A percentile compares a stretch with the other conserved stretches of the same genome.
Evolutionary conservation across 1,140 invertebrate species (phyloP).

Genomic region (Meloidogyne exigua): DNA sequence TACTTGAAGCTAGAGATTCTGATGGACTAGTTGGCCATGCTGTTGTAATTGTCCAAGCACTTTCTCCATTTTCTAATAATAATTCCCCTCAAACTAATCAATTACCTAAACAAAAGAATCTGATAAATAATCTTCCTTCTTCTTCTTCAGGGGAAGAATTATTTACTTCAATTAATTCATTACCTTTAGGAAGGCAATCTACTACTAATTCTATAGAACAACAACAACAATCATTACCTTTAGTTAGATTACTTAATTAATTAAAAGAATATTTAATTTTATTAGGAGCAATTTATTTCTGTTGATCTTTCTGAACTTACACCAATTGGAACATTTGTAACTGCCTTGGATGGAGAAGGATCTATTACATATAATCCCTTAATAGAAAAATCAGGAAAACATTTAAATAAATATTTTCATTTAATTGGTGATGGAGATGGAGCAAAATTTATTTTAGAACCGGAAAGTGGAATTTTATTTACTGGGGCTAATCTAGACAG

Average conservation of each 20-base stretch:
- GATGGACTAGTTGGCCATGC: conserved; percentile 50
- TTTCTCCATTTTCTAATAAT: too few relatives aligned
- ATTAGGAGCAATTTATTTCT: conserved; percentile 49
- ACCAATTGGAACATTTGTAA: conserved; percentile 19
- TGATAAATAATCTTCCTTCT: background rate
- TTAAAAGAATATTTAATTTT: conserved; percentile 18
- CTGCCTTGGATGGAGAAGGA: background rate
- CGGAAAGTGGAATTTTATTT: conserved; percentile 25
- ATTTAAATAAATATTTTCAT: conserved; percentile 39
- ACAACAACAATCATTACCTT: background rate
- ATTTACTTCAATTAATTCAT: too few relatives aligned
- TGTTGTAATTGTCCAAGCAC: conserved; percentile 52
- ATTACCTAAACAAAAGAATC: background rate
- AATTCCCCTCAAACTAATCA: background rate
- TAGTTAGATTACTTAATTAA: background rate
- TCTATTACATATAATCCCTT: too few relatives aligned
- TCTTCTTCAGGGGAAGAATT: background rate
- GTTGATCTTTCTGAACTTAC: conserved; percentile 5
- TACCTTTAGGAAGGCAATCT: too few relatives aligned
- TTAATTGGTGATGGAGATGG: conserved; percentile 55
- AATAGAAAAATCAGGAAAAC: background rate
- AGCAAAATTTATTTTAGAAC: conserved; percentile 54
- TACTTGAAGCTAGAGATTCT: conserved; percentile 55
- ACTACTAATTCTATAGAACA: background rate
- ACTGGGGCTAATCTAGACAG: conserved; percentile 24